These are phyloP conservation scores for Glaucopsyche alexis DNA, from an alignment of 2,888 invertebrate species.

Conservation along the genomic window DNA sequence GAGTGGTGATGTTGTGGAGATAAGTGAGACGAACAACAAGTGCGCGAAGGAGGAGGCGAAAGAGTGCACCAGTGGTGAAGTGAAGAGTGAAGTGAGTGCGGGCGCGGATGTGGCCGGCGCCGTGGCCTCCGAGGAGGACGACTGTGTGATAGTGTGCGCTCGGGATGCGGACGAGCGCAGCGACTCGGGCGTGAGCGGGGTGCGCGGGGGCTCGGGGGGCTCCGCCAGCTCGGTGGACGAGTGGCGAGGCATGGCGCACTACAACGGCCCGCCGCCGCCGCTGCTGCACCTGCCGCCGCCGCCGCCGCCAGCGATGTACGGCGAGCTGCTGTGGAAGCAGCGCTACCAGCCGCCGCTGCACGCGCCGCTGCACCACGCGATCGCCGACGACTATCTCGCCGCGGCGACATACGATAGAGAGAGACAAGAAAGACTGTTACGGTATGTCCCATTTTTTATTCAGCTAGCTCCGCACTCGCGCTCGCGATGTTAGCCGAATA, in stretches of 20 bases:
- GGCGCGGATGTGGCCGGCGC: slow-evolving; percentile 76
- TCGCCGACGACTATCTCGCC: slow-evolving; percentile 74
- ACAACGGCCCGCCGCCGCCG: slow-evolving; percentile 83
- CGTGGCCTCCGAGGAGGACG: slow-evolving; percentile 82
- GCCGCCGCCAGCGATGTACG: slow-evolving; percentile 76
- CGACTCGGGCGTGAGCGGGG: slow-evolving; percentile 87
- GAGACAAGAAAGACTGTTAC: slow-evolving; percentile 83
- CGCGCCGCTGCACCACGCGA: slow-evolving; percentile 75
- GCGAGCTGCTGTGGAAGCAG: slow-evolving; percentile 82
- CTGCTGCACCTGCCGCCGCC: slow-evolving; percentile 72
- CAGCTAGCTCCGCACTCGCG: not conserved
- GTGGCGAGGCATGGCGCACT: slow-evolving; percentile 87
- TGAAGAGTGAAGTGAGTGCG: slow-evolving; percentile 72
- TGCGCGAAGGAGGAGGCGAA: slow-evolving; percentile 70
- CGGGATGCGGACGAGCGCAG: slow-evolving; percentile 79
- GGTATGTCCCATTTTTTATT: slow-evolving; percentile 64
- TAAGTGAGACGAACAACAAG: slow-evolving; percentile 71
- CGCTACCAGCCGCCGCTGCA: slow-evolving; percentile 79
- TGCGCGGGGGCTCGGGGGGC: slow-evolving; percentile 85
- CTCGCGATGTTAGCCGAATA: too few species aligned
- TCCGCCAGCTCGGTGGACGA: slow-evolving; percentile 88
- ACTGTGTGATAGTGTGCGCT: slow-evolving; percentile 83
- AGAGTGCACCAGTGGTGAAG: slow-evolving; percentile 66
- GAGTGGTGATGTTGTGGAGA: slow-evolving; percentile 67
- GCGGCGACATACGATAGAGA: slow-evolving; percentile 81